Conservation (phyloP, 1,140 invertebrate genomes). For the Rhyzopertha dominica region DNA sequence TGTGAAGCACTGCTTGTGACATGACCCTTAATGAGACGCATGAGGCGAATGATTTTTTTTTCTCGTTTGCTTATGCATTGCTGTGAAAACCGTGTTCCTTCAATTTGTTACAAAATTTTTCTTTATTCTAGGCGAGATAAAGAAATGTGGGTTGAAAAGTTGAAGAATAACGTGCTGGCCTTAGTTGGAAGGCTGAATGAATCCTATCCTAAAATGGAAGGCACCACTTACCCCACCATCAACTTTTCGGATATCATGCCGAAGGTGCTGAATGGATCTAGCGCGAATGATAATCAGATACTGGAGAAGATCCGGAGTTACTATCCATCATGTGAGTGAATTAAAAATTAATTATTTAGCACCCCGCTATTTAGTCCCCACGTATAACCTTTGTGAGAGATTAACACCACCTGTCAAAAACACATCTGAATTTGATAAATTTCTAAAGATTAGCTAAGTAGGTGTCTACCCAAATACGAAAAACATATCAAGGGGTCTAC, state of each 20-base stretch:
- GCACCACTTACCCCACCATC: slow-evolving; percentile 12
- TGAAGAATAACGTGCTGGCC: slow-evolving; percentile 25
- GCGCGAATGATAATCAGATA: slow-evolving; percentile 25
- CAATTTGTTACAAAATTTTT: no score
- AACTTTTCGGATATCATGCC: slow-evolving; percentile 23
- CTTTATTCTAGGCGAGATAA: no score
- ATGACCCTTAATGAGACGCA: no score
- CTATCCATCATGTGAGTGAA: slow-evolving; percentile 39
- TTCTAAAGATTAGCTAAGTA: slow-evolving; percentile 3
- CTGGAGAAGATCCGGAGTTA: slow-evolving; percentile 39
- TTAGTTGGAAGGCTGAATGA: slow-evolving; percentile 21
- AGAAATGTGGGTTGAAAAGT: slow-evolving; percentile 26
- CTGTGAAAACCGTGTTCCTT: no score
- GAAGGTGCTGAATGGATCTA: slow-evolving; percentile 18
- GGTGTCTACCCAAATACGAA: neutral
- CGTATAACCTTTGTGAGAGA: neutral
- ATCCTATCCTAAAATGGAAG: slow-evolving; percentile 15
- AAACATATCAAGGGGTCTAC: no score
- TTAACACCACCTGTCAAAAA: neutral
- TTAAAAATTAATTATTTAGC: neutral
- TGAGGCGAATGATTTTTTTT: no score
- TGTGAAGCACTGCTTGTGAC: no score
- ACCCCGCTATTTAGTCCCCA: neutral
- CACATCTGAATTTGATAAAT: no score
- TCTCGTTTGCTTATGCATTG: no score